phyloP scores from a whole-genome alignment of 2,797 vertebrate species.

The Argya squamiceps region DNA sequence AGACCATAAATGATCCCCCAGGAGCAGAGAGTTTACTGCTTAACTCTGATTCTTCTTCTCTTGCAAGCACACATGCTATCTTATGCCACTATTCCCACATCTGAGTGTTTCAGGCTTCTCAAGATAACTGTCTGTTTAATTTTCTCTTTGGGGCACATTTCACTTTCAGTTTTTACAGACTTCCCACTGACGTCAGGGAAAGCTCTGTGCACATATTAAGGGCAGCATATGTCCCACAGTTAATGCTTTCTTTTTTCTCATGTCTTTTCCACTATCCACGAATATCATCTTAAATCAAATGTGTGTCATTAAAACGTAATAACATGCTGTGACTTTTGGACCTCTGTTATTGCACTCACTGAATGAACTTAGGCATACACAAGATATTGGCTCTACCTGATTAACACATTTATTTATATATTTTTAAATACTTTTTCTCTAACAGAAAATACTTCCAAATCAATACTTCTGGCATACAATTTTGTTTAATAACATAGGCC shows the following conservation, averaged over 20 bases:
- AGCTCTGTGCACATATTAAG: neutral
- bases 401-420: slow-evolving; percentile 4
- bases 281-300: too few relatives aligned
- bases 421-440: slow-evolving; percentile 1
- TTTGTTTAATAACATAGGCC: slow-evolving; percentile 33
- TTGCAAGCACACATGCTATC: neutral
- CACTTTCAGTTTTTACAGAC: neutral
- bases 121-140: neutral
- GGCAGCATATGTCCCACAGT: neutral
- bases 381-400: neutral
- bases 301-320: too few relatives aligned
- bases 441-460: slow-evolving; percentile 14
- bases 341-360: too few relatives aligned
- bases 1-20: slow-evolving; percentile 42
- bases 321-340: too few relatives aligned
- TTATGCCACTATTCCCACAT: neutral
- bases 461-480: slow-evolving; percentile 13
- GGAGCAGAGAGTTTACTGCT: neutral
- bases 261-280: too few relatives aligned
- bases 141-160: neutral
- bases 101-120: neutral
- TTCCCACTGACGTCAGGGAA: neutral
- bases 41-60: neutral
- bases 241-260: neutral
- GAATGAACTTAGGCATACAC: too few relatives aligned